Conservation (phyloP, 2,797 vertebrate species). For the Danio choprae region DNA sequence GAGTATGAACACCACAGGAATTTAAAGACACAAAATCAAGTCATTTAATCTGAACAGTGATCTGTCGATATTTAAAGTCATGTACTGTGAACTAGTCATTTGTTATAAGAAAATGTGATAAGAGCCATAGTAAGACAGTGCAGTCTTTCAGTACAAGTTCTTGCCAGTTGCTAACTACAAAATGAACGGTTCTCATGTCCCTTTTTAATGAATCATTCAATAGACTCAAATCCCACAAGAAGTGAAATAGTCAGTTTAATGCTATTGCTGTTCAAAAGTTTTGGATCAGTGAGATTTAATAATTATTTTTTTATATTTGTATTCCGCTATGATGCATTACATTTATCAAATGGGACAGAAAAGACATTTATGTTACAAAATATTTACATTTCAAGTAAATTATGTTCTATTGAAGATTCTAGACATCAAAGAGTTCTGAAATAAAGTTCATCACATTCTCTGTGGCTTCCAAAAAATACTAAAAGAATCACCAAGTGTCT, state of each 20-base stretch:
- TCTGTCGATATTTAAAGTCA: no score
- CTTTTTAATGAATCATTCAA: background rate
- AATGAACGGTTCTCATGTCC: background rate
- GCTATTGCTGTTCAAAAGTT: background rate
- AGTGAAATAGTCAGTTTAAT: background rate
- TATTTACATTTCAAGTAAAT: background rate
- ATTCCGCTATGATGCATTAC: background rate
- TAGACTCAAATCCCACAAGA: background rate
- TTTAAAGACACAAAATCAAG: no score
- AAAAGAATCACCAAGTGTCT: background rate
- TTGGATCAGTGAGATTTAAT: background rate
- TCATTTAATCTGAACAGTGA: no score
- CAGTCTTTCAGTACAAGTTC: no score
- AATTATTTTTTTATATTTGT: background rate
- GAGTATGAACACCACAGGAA: no score
- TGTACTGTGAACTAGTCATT: no score
- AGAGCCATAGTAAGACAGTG: background rate
- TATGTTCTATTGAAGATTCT: background rate
- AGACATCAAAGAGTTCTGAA: background rate
- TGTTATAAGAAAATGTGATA: background rate
- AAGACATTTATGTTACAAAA: background rate
- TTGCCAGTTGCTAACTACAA: no score
- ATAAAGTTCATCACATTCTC: no score
- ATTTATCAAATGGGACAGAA: background rate
- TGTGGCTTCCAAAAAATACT: background rate